These are phyloP conservation scores for Caradrina clavipalpis DNA, from an alignment of 2,888 invertebrate species.

Conservation along the genomic window DNA sequence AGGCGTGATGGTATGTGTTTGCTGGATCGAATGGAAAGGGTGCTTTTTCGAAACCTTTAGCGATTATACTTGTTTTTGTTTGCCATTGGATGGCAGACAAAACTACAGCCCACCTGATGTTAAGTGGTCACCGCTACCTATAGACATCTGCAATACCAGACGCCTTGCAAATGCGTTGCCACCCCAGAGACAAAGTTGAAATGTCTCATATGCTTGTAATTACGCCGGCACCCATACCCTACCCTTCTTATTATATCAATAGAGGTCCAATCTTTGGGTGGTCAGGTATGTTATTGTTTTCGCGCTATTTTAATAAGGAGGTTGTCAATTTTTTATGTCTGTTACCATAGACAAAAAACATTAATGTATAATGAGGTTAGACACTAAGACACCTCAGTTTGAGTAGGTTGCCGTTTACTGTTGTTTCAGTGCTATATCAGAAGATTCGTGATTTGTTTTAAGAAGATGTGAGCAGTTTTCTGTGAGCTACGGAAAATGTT, in stretches of 20 bases:
- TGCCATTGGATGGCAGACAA: too few species aligned
- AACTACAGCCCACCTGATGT: too few species aligned
- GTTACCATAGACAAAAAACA: constrained; percentile 6
- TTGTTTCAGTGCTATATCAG: background rate
- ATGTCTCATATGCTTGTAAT: too few species aligned
- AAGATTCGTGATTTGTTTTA: background rate
- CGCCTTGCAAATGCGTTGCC: too few species aligned
- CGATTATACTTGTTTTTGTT: too few species aligned
- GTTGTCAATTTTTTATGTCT: background rate
- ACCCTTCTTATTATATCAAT: too few species aligned
- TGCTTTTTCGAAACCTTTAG: background rate
- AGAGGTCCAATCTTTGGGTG: constrained; percentile 1
- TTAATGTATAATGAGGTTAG: background rate
- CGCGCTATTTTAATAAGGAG: background rate
- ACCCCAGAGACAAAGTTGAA: too few species aligned
- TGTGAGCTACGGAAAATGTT: background rate
- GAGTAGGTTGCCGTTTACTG: constrained; percentile 13
- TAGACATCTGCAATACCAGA: too few species aligned
- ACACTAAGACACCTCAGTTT: background rate
- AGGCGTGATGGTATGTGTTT: too few species aligned
- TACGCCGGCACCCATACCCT: too few species aligned
- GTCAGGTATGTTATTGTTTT: background rate
- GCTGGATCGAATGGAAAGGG: constrained; percentile 9
- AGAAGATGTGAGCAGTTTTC: background rate
- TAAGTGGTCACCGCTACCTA: too few species aligned